Percentiles rank a stretch among this genome's conserved stretches.
Evolutionary conservation across 2,797 vertebrate genomes (phyloP).

Genomic region (Rhabdomys pumilio): DNA sequence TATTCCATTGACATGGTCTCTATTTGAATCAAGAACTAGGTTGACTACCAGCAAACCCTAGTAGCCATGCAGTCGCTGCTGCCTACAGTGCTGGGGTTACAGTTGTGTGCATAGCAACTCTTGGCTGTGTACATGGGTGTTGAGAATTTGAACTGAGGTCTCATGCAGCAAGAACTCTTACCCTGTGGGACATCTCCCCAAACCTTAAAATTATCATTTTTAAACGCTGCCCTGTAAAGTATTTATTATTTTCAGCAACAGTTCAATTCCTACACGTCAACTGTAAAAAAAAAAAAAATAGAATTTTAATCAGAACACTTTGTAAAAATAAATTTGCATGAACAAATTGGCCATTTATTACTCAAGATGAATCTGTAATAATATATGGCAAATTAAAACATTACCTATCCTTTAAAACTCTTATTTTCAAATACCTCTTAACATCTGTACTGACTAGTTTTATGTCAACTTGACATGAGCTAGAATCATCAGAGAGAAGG

Average conservation of each 20-base stretch:
- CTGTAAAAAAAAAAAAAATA: constrained; percentile 37
- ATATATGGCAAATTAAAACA: constrained; percentile 33
- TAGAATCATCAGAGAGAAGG: not conserved
- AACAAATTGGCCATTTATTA: constrained; percentile 16
- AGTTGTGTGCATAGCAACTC: not conserved
- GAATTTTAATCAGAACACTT: constrained; percentile 40
- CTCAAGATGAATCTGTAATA: constrained; percentile 24
- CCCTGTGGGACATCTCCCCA: not conserved
- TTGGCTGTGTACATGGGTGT: not conserved
- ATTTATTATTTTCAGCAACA: constrained; percentile 51
- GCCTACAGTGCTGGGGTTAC: not conserved
- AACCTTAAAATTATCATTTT: constrained; percentile 22
- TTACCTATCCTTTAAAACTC: constrained; percentile 21
- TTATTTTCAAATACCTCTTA: constrained; percentile 8
- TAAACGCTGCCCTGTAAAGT: not conserved
- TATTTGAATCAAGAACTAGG: not conserved
- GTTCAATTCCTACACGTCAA: constrained; percentile 39
- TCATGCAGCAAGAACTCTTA: not conserved
- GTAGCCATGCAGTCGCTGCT: not conserved
- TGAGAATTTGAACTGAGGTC: not conserved
- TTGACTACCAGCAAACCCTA: not conserved
- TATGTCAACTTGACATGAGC: not conserved
- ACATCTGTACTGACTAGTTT: not conserved
- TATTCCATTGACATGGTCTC: not conserved
- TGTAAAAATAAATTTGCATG: constrained; percentile 27